A percentile compares a stretch with the other conserved stretches of the same genome.
phyloP scores from a whole-genome alignment of 2,888 invertebrate genomes.

The Volucella zonaria region DNA sequence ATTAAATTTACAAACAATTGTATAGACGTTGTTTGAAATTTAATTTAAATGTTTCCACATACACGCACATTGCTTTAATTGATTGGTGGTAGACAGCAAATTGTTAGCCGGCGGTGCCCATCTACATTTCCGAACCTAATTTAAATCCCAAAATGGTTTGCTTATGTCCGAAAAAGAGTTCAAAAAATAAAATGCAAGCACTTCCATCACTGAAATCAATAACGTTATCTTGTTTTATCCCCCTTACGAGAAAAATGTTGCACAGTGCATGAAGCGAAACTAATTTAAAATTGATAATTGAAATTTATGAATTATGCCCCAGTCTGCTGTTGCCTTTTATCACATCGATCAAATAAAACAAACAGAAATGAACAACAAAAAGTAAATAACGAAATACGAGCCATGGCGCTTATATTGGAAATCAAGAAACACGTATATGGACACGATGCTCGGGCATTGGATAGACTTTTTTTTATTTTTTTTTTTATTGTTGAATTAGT shows the following conservation, averaged over 20 bases:
- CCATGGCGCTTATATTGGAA: conserved; percentile 66
- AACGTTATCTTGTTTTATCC: conserved; percentile 71
- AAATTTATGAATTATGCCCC: conserved; percentile 72
- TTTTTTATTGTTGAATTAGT: not conserved
- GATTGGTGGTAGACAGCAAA: conserved; percentile 56
- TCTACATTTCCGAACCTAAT: conserved; percentile 57
- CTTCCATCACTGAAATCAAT: conserved; percentile 65
- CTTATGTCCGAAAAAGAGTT: conserved; percentile 54
- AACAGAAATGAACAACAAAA: conserved; percentile 71
- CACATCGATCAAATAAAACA: conserved; percentile 74
- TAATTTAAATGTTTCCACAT: not conserved
- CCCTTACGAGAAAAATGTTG: conserved; percentile 64
- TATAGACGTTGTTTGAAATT: conserved; percentile 31
- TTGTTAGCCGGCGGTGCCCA: conserved; percentile 42
- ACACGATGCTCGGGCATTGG: no score
- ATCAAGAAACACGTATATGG: conserved; percentile 15
- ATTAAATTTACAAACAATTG: conserved; percentile 60
- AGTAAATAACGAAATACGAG: conserved; percentile 68
- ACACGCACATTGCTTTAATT: conserved; percentile 47
- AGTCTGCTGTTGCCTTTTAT: conserved; percentile 61
- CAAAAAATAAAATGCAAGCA: conserved; percentile 67
- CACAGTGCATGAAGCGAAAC: conserved; percentile 71
- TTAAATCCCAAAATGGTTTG: conserved; percentile 62
- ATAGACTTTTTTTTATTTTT: not conserved
- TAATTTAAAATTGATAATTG: conserved; percentile 74